phyloP scores from a whole-genome alignment of 2,888 invertebrate genomes.

The Hypselothyrea guttata region DNA sequence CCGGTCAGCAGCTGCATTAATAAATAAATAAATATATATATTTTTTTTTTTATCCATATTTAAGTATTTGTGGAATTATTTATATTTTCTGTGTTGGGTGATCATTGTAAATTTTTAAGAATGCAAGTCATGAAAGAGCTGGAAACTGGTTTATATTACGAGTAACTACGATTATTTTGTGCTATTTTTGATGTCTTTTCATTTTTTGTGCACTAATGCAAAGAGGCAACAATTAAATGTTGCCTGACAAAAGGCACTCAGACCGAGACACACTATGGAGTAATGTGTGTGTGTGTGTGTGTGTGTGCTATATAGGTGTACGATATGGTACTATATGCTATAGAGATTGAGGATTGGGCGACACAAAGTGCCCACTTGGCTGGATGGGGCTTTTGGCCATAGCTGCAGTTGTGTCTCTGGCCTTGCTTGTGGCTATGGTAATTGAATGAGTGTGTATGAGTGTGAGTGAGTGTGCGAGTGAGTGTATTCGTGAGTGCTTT shows the following conservation, averaged over 20 bases:
- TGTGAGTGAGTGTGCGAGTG: constrained; percentile 4
- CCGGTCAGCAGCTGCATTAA: background rate
- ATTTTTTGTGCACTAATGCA: constrained; percentile 4
- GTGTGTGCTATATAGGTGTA: background rate
- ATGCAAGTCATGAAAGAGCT: constrained; percentile 12
- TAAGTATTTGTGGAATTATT: too few species aligned
- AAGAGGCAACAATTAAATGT: constrained; percentile 13
- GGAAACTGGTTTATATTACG: constrained; percentile 14
- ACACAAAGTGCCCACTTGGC: too few species aligned
- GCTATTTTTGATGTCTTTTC: background rate
- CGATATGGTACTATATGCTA: background rate
- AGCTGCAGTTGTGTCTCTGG: background rate
- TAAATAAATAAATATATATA: background rate
- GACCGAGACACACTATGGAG: background rate
- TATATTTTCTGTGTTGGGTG: too few species aligned
- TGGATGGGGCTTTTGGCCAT: background rate
- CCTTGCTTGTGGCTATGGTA: constrained; percentile 23
- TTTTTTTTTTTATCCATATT: too few species aligned
- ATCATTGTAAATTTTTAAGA: too few species aligned
- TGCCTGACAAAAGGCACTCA: background rate
- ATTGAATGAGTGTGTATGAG: constrained; percentile 21
- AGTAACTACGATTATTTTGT: background rate
- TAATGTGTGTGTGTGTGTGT: background rate
- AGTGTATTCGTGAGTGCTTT: constrained; percentile 34
- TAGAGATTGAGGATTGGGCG: constrained; percentile 6